These are phyloP conservation scores for Xylocampa areola DNA, from an alignment of 2,888 invertebrate genomes.

Conservation along the genomic window DNA sequence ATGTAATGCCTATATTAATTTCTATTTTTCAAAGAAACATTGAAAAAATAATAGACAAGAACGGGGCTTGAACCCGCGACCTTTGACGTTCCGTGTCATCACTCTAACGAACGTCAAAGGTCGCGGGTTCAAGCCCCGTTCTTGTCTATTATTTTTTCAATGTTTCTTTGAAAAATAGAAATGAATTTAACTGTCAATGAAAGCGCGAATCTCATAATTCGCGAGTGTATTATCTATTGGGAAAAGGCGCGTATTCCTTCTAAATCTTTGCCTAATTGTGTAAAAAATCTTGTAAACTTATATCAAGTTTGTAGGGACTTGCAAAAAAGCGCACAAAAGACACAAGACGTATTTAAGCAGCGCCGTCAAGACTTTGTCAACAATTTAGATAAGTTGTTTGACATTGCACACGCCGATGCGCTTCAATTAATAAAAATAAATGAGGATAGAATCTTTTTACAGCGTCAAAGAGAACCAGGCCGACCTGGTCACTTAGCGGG, in stretches of 20 bases:
- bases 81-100: too few relatives aligned
- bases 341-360: not conserved
- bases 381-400: not conserved
- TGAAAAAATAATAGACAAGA: too few relatives aligned
- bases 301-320: not conserved
- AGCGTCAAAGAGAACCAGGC: not conserved
- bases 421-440: not conserved
- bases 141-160: too few relatives aligned
- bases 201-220: conserved; percentile 1
- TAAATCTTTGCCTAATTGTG: not conserved
- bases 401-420: not conserved
- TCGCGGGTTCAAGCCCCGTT: too few relatives aligned
- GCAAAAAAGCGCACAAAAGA: not conserved
- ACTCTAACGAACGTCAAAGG: too few relatives aligned
- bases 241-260: not conserved
- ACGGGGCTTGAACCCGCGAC: too few relatives aligned
- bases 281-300: not conserved
- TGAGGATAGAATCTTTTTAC: conserved; percentile 1
- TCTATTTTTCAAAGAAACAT: too few relatives aligned
- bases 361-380: not conserved
- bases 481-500: not conserved
- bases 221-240: conserved; percentile 1
- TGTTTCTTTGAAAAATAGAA: too few relatives aligned
- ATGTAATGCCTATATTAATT: too few relatives aligned
- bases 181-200: not conserved